Conservation (phyloP, 2,888 invertebrate genomes). For the Pandemis corylana region DNA sequence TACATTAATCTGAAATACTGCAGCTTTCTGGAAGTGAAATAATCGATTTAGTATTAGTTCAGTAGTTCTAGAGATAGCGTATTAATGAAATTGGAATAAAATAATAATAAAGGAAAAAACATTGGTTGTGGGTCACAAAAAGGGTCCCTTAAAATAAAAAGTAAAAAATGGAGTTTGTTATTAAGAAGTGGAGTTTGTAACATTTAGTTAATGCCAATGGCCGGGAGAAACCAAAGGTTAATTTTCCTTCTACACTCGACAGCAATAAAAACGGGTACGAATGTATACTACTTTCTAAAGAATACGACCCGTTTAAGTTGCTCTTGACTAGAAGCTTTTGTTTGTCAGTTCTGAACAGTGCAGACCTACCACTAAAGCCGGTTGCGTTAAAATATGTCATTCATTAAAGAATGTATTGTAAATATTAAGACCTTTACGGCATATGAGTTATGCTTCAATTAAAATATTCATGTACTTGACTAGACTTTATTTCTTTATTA, state of each 20-base stretch:
- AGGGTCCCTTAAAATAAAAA: background rate
- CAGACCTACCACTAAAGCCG: too few species aligned
- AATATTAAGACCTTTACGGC: background rate
- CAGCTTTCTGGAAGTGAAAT: too few species aligned
- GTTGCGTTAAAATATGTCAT: background rate
- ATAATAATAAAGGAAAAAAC: too few species aligned
- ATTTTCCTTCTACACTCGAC: background rate
- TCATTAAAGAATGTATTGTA: background rate
- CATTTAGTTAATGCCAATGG: background rate
- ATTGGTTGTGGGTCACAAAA: background rate
- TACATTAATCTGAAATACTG: too few species aligned
- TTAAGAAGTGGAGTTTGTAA: too few species aligned
- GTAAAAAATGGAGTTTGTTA: background rate
- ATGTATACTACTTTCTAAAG: background rate
- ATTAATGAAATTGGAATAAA: too few species aligned
- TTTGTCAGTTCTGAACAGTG: too few species aligned
- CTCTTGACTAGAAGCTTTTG: background rate
- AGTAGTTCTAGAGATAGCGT: too few species aligned
- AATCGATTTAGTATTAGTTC: too few species aligned
- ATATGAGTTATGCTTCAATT: background rate
- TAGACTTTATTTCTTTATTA: background rate
- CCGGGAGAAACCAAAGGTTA: background rate
- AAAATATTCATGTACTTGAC: background rate
- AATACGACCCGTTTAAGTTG: background rate
- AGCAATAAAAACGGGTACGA: background rate